Conservation (phyloP, 2,113 vertebrate species). For the Chaetops frenatus region DNA sequence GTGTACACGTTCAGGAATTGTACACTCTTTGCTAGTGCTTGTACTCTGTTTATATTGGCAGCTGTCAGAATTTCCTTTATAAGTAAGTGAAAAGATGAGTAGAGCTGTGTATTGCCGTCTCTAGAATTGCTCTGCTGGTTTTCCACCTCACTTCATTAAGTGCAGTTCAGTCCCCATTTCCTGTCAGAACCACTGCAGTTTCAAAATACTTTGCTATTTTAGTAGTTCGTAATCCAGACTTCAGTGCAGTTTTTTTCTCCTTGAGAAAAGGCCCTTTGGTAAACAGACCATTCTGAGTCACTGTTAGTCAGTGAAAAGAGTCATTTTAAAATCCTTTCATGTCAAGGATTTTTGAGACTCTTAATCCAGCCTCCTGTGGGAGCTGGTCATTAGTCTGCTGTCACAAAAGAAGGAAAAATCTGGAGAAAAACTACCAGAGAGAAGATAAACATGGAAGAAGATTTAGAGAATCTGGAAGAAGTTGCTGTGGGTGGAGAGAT, state of each 20-base stretch:
- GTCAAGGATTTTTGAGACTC: conserved; percentile 6
- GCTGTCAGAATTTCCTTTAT: conserved; percentile 32
- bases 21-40: background rate
- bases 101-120: background rate
- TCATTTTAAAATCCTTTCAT: background rate
- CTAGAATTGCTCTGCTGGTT: background rate
- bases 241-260: background rate
- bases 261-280: conserved; percentile 20
- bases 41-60: conserved; percentile 23
- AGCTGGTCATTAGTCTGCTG: background rate
- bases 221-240: background rate
- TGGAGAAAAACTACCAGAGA: background rate
- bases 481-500: background rate
- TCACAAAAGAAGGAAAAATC: background rate
- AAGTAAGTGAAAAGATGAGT: background rate
- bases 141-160: background rate
- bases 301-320: conserved; percentile 19
- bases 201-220: conserved; percentile 42
- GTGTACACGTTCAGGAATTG: background rate
- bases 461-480: background rate
- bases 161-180: background rate
- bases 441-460: background rate
- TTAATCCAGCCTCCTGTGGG: background rate
- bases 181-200: background rate
- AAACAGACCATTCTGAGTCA: conserved; percentile 50